Percentiles rank a stretch among this genome's conserved stretches.
These are phyloP conservation scores for Lasioglossum albipes DNA, from an alignment of 1,140 invertebrate genomes.

Conservation along the genomic window DNA sequence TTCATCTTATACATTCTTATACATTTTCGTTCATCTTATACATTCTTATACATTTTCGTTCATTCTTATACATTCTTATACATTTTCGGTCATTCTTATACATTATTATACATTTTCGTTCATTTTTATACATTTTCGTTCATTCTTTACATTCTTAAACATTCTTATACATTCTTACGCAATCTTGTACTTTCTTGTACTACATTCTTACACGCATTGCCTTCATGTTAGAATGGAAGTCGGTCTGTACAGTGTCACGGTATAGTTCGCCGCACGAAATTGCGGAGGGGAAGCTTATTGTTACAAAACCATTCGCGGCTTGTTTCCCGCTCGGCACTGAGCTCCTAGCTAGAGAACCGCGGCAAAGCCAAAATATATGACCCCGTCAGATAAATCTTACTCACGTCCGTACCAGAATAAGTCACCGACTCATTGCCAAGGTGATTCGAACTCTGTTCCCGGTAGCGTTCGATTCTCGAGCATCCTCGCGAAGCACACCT, in stretches of 20 bases:
- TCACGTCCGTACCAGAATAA: constrained; percentile 68
- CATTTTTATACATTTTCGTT: too few relatives aligned
- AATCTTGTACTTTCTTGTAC: too few relatives aligned
- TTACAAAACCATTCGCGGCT: constrained; percentile 33
- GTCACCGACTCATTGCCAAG: constrained; percentile 70
- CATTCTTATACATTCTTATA: too few relatives aligned
- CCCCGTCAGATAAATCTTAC: constrained; percentile 55
- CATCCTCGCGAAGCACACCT: not conserved
- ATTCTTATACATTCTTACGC: too few relatives aligned
- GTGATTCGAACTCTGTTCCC: constrained; percentile 56
- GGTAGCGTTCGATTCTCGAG: constrained; percentile 3
- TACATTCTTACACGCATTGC: too few relatives aligned
- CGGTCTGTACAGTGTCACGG: constrained; percentile 6
- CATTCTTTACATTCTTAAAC: too few relatives aligned
- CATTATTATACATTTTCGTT: too few relatives aligned
- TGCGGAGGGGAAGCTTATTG: constrained; percentile 13
- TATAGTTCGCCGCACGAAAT: constrained; percentile 9
- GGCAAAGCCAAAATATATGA: constrained; percentile 48
- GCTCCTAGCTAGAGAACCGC: constrained; percentile 20
- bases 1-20: too few relatives aligned
- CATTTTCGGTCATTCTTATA: too few relatives aligned
- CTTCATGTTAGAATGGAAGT: not conserved
- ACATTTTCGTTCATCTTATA: too few relatives aligned
- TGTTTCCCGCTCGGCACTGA: constrained; percentile 2
- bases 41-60: too few relatives aligned